Evolutionary conservation across 2,113 vertebrate genomes (phyloP), one percentile per base, ranked within the genome.

Genomic region (Xiphophorus hellerii): DNA sequence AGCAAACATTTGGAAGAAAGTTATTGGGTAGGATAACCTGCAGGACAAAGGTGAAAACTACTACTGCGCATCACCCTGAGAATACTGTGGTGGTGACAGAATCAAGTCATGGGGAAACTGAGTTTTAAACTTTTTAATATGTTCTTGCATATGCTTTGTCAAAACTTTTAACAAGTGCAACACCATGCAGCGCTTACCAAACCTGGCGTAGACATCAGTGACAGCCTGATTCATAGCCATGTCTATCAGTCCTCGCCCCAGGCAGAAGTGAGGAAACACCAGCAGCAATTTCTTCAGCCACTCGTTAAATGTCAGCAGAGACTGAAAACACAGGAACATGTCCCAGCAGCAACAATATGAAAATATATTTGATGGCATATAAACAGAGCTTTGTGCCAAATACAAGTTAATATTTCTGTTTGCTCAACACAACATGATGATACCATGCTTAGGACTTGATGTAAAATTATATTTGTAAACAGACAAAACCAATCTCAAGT

Each of bases 181-280:
- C 4, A 25, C 6, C 20, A 20, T 6, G 13, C 14, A 5, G 20
- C 3, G 90, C 95, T 92, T 85, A 99, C 97, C 98, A 89, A 99
- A 99, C 35, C 95, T 93, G 2, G 96, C 96, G n/a, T 97, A 99
- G 68, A 99, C 95, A 5, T 99, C 98, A 0, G 96, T 96, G 73
- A 99, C 97, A 0, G 97, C 97, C 92, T 99, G 97, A 88, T 96
- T 97, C 96, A 98, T 95, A 11, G 97, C 97, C 94, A 99, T 93
- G 87, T 99, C 97, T 3, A 99, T 97, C 66, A 99, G 95, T 20
- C 97, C 97, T 70, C 97, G 94, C n/a, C 98, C 98, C 92, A 99
- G 90, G 83, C 98, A 99, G 93, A 98, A 99, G 89, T 99, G 98
- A 77, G 98, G 98, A 71, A 99, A 96, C 77, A 98, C 75, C 76